Conservation (phyloP, 2,113 vertebrate genomes). For the Dryoscopus gambensis region DNA sequence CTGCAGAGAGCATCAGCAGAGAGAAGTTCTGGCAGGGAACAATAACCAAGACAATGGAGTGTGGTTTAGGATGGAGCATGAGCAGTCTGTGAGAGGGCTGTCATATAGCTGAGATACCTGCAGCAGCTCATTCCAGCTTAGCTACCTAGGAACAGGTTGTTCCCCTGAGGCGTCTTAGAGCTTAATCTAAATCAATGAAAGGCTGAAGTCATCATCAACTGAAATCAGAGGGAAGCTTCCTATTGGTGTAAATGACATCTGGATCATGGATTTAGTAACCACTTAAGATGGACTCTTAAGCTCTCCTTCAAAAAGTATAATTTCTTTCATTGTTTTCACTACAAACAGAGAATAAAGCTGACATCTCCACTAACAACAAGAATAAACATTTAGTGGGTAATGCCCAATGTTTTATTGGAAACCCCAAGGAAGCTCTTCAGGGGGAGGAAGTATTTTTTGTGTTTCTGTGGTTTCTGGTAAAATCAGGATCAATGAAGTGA, state of each 20-base stretch:
- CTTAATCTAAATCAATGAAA: background rate
- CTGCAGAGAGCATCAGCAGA: background rate
- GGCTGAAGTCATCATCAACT: background rate
- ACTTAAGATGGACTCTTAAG: background rate
- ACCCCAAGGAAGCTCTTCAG: background rate
- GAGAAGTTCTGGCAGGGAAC: background rate
- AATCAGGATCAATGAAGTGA: background rate
- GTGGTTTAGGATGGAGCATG: background rate
- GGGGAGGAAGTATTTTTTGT: background rate
- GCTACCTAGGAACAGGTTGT: background rate
- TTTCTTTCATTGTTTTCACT: background rate
- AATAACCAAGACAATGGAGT: background rate
- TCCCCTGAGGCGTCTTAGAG: background rate
- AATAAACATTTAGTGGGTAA: constrained; percentile 9
- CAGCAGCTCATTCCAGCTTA: background rate
- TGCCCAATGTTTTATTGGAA: constrained; percentile 35
- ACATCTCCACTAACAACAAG: background rate
- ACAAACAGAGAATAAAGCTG: constrained; percentile 31
- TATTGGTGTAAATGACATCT: background rate
- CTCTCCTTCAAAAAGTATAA: background rate
- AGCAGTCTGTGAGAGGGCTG: background rate
- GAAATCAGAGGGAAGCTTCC: background rate
- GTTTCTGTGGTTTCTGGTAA: constrained; percentile 26
- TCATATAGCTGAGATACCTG: background rate
- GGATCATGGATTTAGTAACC: background rate